phyloP scores from a whole-genome alignment of 1,140 invertebrate genomes.

The Nomia melanderi region DNA sequence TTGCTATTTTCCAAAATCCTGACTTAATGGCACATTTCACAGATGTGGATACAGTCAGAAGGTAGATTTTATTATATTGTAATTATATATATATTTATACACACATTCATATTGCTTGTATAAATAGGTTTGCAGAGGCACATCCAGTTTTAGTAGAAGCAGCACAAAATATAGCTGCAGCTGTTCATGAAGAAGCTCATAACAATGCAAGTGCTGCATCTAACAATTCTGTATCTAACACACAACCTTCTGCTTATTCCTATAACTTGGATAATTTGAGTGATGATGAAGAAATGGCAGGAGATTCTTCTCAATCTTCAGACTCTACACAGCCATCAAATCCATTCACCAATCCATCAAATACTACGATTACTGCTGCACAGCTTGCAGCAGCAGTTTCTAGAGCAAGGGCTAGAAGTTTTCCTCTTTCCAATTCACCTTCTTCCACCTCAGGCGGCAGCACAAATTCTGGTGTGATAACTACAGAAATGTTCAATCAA shows the following conservation, averaged over 20 bases:
- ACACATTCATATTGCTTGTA: constrained; percentile 37
- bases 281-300: constrained; percentile 83
- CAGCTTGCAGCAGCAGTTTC: constrained; percentile 81
- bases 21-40: constrained; percentile 82
- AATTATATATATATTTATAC: constrained; percentile 43
- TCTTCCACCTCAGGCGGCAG: constrained; percentile 65
- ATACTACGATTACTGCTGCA: constrained; percentile 78
- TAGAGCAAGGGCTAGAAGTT: constrained; percentile 71
- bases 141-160: constrained; percentile 82
- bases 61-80: constrained; percentile 69
- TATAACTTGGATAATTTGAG: constrained; percentile 81
- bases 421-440: constrained; percentile 52
- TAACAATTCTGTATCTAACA: constrained; percentile 66
- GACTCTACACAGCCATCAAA: constrained; percentile 74
- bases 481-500: constrained; percentile 82
- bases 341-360: constrained; percentile 65
- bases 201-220: constrained; percentile 66
- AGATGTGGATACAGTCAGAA: constrained; percentile 80
- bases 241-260: constrained; percentile 73
- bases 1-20: constrained; percentile 83
- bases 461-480: constrained; percentile 77
- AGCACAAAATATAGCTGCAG: constrained; percentile 80
- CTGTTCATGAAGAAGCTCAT: constrained; percentile 80
- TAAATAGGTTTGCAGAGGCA: constrained; percentile 76
- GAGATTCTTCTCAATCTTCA: constrained; percentile 81